Percentiles rank a stretch among this genome's conserved stretches.
Conservation (phyloP, 2,113 vertebrate species). For the Cyanoramphus novaezelandiae region DNA sequence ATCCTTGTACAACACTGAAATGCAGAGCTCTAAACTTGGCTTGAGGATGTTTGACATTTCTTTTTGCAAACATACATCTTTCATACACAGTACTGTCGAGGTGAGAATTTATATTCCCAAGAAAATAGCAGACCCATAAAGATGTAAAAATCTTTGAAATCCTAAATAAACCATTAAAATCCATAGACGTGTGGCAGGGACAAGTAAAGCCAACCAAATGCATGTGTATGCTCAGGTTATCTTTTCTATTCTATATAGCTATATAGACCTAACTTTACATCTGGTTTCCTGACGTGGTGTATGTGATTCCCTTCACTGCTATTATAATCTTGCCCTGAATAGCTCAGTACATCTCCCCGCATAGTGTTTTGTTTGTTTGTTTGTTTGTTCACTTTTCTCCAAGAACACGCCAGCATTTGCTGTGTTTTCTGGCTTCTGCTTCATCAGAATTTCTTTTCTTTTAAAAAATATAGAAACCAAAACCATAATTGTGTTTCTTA, state of each 20-base stretch:
- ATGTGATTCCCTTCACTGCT: background rate
- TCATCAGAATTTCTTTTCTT: background rate
- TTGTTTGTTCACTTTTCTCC: background rate
- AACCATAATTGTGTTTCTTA: background rate
- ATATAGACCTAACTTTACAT: background rate
- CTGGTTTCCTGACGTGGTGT: background rate
- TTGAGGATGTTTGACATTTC: background rate
- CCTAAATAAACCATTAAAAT: background rate
- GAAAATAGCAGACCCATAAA: background rate
- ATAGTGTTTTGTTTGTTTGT: background rate
- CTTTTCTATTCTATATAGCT: background rate
- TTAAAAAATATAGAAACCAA: slow-evolving; percentile 2
- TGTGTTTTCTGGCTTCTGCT: background rate
- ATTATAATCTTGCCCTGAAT: background rate
- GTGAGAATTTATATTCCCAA: background rate
- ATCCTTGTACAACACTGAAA: background rate
- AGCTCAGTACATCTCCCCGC: background rate
- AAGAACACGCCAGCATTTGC: background rate
- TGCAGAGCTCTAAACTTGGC: background rate
- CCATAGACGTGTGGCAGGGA: background rate
- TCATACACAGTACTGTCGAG: background rate
- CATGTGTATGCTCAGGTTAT: background rate
- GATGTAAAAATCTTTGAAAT: background rate
- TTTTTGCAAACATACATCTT: background rate
- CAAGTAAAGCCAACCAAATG: background rate